Conservation (phyloP, 2,797 vertebrate genomes). For the Tenualosa thibaudeaui region DNA sequence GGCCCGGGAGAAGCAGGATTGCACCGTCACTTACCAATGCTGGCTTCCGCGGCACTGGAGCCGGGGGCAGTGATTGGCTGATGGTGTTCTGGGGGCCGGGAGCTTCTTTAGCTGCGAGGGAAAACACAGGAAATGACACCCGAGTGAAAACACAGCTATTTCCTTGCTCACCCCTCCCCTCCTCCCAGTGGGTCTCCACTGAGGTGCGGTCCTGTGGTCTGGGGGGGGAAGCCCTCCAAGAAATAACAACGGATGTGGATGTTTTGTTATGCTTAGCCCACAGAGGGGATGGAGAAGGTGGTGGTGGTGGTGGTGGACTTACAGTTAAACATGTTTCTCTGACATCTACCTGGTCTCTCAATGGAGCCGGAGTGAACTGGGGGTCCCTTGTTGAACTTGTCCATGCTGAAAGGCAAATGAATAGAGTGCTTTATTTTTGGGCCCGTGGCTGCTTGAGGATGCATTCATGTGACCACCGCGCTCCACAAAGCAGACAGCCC, state of each 20-base stretch:
- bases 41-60: conserved; percentile 87
- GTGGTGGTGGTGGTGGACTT: conserved; percentile 21
- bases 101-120: conserved; percentile 77
- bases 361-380: conserved; percentile 77
- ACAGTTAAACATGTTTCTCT: conserved; percentile 42
- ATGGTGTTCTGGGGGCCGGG: conserved; percentile 75
- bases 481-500: background rate
- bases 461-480: conserved; percentile 3
- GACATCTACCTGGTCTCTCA: conserved; percentile 79
- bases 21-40: conserved; percentile 79
- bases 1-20: background rate
- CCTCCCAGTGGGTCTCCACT: background rate
- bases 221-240: background rate
- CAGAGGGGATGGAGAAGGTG: background rate
- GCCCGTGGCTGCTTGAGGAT: background rate
- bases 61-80: conserved; percentile 80
- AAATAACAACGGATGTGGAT: conserved; percentile 21
- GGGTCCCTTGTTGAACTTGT: conserved; percentile 84
- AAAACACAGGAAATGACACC: conserved; percentile 64
- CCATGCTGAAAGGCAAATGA: conserved; percentile 68
- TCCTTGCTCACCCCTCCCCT: conserved; percentile 28
- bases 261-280: conserved; percentile 2
- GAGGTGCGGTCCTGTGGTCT: background rate
- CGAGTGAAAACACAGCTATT: conserved; percentile 51
- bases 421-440: background rate